Evolutionary conservation across 2,888 invertebrate genomes (phyloP), one percentile per base, ranked within the genome.

Genomic region (Tinea pellionella): DNA sequence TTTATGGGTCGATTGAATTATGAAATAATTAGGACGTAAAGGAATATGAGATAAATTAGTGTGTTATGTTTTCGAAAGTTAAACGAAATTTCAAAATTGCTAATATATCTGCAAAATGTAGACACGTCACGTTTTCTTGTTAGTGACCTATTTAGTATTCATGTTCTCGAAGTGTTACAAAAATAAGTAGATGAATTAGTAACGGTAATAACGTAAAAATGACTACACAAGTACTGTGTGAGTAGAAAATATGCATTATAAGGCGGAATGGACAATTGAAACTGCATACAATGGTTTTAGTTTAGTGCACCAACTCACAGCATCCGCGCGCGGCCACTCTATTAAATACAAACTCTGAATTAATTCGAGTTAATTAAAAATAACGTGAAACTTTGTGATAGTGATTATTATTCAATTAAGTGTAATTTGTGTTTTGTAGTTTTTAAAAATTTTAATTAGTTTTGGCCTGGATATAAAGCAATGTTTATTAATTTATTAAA

Each of bases 251-350:
- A 78, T 72, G 76, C 78, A 82, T 83, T 79, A 82, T 80, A 78
- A 58, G 12, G 24, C 16, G 8, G 61, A 61, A 62, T 43, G 58
- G 71, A 84, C 80, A 81, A 82, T 84, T 73, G 80, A 57, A 80
- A 86, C 86, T 78, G 83, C 88, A 75, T 89, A 89, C 78, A 89
- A 90, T 82, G 79, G 88, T 71, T 77, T 77, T 75, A 78, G 84
- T 79, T 76, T 78, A 77, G 77, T 81, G 80, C 74, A 72, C 77
- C 9, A 15, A 2, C 75, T 78, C 80, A 70, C 84, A 83, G 85
- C 80, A 79, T 83, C 81, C 77, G 78, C 83, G 81, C 75, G 76
- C 76, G 78, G 78, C 76, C 74, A 11, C 24, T 19, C 18, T 4
- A 18, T 24, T 19, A 3, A 47, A 7, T 41, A 41, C 41, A 8